Evolutionary conservation across 2,888 invertebrate species (phyloP), one percentile per base, ranked within the genome.

Genomic region (Vesta saturnalis): DNA sequence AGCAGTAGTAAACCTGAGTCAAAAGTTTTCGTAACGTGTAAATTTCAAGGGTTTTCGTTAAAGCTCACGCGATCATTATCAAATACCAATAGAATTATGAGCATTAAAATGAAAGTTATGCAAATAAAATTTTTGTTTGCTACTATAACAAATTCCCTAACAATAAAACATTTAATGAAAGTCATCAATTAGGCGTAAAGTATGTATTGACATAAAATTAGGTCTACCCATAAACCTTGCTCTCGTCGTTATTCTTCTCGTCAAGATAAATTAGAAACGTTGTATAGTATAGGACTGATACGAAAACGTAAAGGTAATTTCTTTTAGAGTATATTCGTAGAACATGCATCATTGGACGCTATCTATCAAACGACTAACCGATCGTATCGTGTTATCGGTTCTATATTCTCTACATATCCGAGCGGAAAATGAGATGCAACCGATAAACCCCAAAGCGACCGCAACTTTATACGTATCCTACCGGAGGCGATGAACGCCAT

Each of bases 401-500:
- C 64, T 22, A 60, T 64, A 55, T 64, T 46, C 57, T 15, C 61
- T 39, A 55, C 59, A 62, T 61, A 66, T 69, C 65, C 65, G 46
- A 52, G 18, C 62, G 63, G 69, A 63, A 70, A 70, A 70, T 70
- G 69, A 70, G 69, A 70, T 70, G 65, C 69, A 66, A 52, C 63
- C 63, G 69, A 70, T 66, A 62, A 70, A 66, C 69, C 69, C 59
- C 66, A 60, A 62, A 70, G 61, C 65, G 69, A 60, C 69, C 69
- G 61, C 62, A 70, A 70, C 66, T 66, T 70, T 70, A 66, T 70
- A 70, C 69, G 66, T 70, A 70, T 64, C n/a, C 64, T 47, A 60
- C 69, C 69, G 59, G 55, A 70, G 69, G 69, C 69, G 69, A 66
- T 55, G 57, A 68, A 23, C 61, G 64, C 65, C 62, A 61, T 69